Percentiles rank a stretch among this genome's conserved stretches.
Evolutionary conservation across 2,113 vertebrate genomes (phyloP).

Genomic region (Petrocephalus zakoni): DNA sequence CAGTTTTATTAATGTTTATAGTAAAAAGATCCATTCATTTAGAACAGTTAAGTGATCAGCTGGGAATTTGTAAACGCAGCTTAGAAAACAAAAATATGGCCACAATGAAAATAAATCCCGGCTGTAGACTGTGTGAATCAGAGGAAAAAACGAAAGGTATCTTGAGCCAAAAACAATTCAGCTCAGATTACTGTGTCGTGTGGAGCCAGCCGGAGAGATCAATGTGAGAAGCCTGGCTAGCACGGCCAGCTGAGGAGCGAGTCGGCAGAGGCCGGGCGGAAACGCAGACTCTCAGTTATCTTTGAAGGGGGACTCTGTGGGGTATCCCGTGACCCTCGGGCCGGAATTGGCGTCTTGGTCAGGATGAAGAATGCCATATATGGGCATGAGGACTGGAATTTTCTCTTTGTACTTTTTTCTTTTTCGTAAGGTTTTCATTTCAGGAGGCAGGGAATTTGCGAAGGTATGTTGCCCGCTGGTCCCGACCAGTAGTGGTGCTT

Average conservation of each 20-base stretch:
- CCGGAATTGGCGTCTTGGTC: neutral
- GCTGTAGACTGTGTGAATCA: neutral
- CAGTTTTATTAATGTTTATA: neutral
- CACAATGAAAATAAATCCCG: neutral
- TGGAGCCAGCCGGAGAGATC: neutral
- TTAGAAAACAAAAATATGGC: neutral
- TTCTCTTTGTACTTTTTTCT: neutral
- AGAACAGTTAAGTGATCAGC: neutral
- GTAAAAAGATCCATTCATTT: neutral
- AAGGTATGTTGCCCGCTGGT: neutral
- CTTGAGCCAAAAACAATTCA: neutral
- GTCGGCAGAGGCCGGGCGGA: neutral
- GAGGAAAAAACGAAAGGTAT: neutral
- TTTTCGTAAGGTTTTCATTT: neutral
- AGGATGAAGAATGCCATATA: neutral
- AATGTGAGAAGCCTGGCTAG: neutral
- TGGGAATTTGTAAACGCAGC: neutral
- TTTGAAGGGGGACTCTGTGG: neutral
- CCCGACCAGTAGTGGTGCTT: neutral
- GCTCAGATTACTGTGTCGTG: neutral
- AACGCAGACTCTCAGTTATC: neutral
- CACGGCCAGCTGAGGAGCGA: neutral
- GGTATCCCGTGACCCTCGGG: neutral
- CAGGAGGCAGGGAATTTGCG: neutral
- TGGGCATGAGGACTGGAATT: neutral